A percentile compares a stretch with the other conserved stretches of the same genome.
These are phyloP conservation scores for Fringilla coelebs DNA, from an alignment of 2,797 vertebrate genomes.

Conservation along the genomic window DNA sequence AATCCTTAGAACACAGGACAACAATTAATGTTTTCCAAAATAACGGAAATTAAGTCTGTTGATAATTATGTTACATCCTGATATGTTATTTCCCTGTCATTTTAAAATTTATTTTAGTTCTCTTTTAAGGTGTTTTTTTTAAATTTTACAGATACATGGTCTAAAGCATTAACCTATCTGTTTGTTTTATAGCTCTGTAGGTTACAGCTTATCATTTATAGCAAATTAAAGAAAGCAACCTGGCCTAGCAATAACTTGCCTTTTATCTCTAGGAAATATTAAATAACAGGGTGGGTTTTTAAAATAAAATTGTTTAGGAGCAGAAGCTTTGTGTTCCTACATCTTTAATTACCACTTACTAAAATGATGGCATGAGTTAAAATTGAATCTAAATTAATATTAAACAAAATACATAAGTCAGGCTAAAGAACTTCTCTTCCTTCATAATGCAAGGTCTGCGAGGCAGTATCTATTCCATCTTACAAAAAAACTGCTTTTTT, in stretches of 20 bases:
- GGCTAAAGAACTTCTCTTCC: neutral
- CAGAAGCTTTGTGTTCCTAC: neutral
- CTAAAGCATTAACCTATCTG: neutral
- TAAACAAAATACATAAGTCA: neutral
- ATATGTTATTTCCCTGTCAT: neutral
- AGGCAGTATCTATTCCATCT: neutral
- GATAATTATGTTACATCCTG: neutral
- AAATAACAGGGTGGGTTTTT: accelerated
- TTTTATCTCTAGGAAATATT: neutral
- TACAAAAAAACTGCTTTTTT: neutral
- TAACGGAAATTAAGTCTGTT: neutral
- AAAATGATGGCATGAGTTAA: neutral
- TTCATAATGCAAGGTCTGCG: neutral
- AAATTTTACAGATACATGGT: neutral
- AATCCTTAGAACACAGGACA: neutral
- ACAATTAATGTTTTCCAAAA: neutral
- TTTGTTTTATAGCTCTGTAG: neutral
- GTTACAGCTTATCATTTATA: neutral
- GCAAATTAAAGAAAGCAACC: neutral
- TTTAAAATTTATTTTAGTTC: neutral
- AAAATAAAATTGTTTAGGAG: neutral
- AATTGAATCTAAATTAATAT: neutral
- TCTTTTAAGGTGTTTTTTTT: neutral
- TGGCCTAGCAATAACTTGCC: neutral
- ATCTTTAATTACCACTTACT: neutral